Percentiles rank a stretch among this genome's conserved stretches.
These are phyloP conservation scores for Philotrypesis tridentata DNA, from an alignment of 1,140 invertebrate species.

Conservation along the genomic window DNA sequence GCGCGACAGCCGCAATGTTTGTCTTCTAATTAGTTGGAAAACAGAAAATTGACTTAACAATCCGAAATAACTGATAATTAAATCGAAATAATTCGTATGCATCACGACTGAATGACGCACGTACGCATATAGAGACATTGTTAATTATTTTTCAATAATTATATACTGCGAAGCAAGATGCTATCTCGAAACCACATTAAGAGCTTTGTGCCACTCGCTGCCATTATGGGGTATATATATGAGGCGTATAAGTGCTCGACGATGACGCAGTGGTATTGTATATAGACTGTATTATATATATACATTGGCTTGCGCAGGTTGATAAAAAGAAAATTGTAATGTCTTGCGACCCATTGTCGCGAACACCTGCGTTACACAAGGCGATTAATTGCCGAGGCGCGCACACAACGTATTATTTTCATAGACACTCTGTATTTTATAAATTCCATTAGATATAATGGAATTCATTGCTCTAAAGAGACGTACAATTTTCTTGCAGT, in stretches of 20 bases:
- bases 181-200: slow-evolving; percentile 3
- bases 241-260: neutral
- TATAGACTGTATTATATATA: neutral
- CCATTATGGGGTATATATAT: neutral
- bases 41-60: neutral
- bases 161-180: neutral
- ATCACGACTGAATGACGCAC: neutral
- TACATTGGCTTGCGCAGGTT: neutral
- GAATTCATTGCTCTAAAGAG: too few relatives aligned
- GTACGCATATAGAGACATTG: too few relatives aligned
- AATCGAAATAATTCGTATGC: neutral
- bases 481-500: too few relatives aligned
- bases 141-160: neutral
- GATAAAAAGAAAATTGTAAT: neutral
- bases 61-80: neutral
- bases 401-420: too few relatives aligned
- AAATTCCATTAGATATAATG: too few relatives aligned
- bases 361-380: neutral
- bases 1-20: too few relatives aligned
- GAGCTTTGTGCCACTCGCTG: neutral
- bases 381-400: too few relatives aligned
- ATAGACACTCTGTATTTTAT: too few relatives aligned
- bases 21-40: neutral
- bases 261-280: slow-evolving; percentile 2
- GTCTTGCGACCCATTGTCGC: neutral